Base-by-base conservation (phyloP, 2,797 vertebrate genomes). In the Enteromius unitaeniatus region DNA sequence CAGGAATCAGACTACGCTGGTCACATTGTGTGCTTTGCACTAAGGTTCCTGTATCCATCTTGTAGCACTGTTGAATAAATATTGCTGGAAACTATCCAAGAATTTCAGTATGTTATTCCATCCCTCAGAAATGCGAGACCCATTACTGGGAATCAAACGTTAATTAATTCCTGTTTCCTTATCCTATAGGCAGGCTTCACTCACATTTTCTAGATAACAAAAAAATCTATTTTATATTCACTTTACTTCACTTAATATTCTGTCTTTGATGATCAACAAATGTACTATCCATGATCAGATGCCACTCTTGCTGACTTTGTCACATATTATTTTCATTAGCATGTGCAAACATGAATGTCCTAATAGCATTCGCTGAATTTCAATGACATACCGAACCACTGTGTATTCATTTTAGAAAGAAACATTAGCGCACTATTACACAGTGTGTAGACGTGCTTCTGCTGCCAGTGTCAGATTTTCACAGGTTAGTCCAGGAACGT, bases 401-500 rank as follows among this genome's bases (percentile, higher is more conserved):
- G 58, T 60, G n/a, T 37, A 37, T 62, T 82, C 51, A 55, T 5
- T 19, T 65, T 78, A 21, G 79, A 76, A 82, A 79, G 40, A 65
- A 31, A 69, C 75, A 82, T 81, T 81, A 87, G 60, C 19, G 45
- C 19, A 10, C 72, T 81, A 69, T 78, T 81, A 79, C 42, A 83
- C 17, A 15, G 42, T 79, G 53, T 69, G 53, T 82, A 75, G 68
- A 42, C 13, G 51, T 74, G 72, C 21, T 82, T 53, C 53, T 77
- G 60, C 72, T 85, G 87, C 84, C 74, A 69, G 65, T 79, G 65
- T 83, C 75, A 78, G 84, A 87, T 86, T 81, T 86, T 88, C 81
- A 83, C 84, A 81, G 78, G 81, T 90, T 90, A 87, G 88, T 86
- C 81, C 17, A 85, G 77, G 77, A 88, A 77, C 67, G 77, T 89